A percentile compares a stretch with the other conserved stretches of the same genome.
Conservation (phyloP, 2,888 invertebrate genomes). For the Cataglyphis altisquamis region DNA sequence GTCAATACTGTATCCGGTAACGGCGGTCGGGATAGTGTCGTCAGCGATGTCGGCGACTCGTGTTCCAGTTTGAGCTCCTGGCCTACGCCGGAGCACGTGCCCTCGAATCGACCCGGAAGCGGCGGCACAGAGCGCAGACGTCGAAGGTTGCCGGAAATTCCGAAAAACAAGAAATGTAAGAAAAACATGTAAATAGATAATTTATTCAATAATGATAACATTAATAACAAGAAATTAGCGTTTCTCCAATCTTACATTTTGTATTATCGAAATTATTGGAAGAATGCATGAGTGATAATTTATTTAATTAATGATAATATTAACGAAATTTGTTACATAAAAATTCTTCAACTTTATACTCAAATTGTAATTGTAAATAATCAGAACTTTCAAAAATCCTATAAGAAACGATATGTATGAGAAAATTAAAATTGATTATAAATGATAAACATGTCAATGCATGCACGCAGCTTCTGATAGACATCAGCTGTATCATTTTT, state of each 20-base stretch:
- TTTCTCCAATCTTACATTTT: background rate
- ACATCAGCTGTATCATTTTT: slow-evolving; percentile 17
- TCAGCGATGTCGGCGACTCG: slow-evolving; percentile 84
- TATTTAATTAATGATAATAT: background rate
- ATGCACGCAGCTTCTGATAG: background rate
- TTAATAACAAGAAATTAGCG: background rate
- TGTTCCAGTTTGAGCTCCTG: slow-evolving; percentile 83
- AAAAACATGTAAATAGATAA: background rate
- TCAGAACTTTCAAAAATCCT: background rate
- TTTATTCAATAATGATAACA: background rate
- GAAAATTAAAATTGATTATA: background rate
- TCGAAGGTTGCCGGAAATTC: slow-evolving; percentile 95
- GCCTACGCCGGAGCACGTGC: slow-evolving; percentile 83
- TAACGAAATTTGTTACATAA: background rate
- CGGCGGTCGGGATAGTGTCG: slow-evolving; percentile 83
- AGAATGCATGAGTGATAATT: background rate
- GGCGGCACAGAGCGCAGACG: slow-evolving; percentile 89
- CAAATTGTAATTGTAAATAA: background rate
- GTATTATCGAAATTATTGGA: background rate
- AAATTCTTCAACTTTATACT: background rate
- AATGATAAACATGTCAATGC: background rate
- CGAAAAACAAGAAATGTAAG: slow-evolving; percentile 95
- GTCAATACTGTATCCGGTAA: slow-evolving; percentile 80
- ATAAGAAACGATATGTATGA: background rate
- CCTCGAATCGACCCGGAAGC: slow-evolving; percentile 77